Conservation (phyloP, 2,888 invertebrate genomes). For the Epistrophe grossulariae region DNA sequence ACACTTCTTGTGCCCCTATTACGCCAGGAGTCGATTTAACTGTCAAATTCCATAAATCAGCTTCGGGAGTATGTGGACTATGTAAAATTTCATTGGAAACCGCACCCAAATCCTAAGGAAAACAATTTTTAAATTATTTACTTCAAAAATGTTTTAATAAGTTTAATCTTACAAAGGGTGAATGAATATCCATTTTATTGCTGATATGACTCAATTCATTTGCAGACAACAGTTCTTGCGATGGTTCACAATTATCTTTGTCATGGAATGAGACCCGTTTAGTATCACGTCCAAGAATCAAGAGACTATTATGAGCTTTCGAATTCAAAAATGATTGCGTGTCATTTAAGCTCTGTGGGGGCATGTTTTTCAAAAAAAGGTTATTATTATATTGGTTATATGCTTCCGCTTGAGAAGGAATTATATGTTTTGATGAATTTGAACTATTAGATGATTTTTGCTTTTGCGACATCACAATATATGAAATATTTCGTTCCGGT, state of each 20-base stretch:
- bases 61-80: constrained; percentile 89
- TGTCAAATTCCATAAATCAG: constrained; percentile 83
- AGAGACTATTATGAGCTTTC: constrained; percentile 56
- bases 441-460: constrained; percentile 79
- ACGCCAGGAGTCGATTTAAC: constrained; percentile 94
- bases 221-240: constrained; percentile 73
- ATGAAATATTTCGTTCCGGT: constrained; percentile 95
- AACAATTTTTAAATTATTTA: constrained; percentile 59
- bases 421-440: constrained; percentile 29
- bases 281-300: constrained; percentile 81
- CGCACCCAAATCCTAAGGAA: constrained; percentile 86
- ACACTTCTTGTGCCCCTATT: constrained; percentile 99
- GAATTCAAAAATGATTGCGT: constrained; percentile 57
- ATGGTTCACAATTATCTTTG: constrained; percentile 83
- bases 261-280: constrained; percentile 92
- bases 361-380: constrained; percentile 26
- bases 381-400: constrained; percentile 46
- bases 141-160: neutral
- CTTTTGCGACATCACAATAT: constrained; percentile 91
- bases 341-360: constrained; percentile 50
- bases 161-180: constrained; percentile 89
- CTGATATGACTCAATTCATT: constrained; percentile 78
- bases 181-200: constrained; percentile 83
- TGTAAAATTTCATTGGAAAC: constrained; percentile 92
- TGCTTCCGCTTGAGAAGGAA: constrained; percentile 52